Evolutionary conservation across 2,888 invertebrate species (phyloP), one percentile per base, ranked within the genome.

Genomic region (Geophilus truncorum): DNA sequence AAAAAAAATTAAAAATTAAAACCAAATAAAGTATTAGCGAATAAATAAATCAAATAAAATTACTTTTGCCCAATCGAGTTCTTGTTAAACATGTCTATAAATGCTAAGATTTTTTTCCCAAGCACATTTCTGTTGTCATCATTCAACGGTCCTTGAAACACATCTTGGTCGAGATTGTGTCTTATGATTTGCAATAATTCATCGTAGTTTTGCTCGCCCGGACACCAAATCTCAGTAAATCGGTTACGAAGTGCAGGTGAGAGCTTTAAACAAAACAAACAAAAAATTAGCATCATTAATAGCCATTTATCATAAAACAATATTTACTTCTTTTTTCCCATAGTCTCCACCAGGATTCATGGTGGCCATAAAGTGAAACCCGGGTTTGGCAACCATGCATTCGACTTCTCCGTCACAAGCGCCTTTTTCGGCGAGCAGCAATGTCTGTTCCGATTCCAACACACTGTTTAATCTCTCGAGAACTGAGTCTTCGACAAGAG

Each of bases 271-370:
- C 82, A 45, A 78, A 34, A 45, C 0, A 32, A 30, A 75, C 9
- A n/a, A n/a, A n/a, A n/a, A n/a, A n/a, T n/a, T n/a, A n/a, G 15
- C n/a, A 32, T 78, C 21, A 51, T 9, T 40, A 40, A 40, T n/a
- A 40, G 4, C 40, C 3, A 51, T 0, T 18, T 28, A 0, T 36
- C 25, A 25, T 7, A 9, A 5, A 76, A 76, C 21, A n/a, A 9
- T 45, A 2, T 15, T 81, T 84, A 90, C 90, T 88, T 99, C 99
- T 86, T 99, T 99, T 87, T 99, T 99, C 2, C 99, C 99, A 86
- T 95, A 99, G 89, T 99, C 99, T 0, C 98, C 98, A 12, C 98
- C 98, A 7, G 99, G 99, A 89, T 99, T 99, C 99, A 99, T 99
- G 0, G 99, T 99, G 1, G 96, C 97, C 81, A 98, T 91, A 85